phyloP scores from a whole-genome alignment of 2,888 invertebrate genomes.

The Stegana nigrithorax region DNA sequence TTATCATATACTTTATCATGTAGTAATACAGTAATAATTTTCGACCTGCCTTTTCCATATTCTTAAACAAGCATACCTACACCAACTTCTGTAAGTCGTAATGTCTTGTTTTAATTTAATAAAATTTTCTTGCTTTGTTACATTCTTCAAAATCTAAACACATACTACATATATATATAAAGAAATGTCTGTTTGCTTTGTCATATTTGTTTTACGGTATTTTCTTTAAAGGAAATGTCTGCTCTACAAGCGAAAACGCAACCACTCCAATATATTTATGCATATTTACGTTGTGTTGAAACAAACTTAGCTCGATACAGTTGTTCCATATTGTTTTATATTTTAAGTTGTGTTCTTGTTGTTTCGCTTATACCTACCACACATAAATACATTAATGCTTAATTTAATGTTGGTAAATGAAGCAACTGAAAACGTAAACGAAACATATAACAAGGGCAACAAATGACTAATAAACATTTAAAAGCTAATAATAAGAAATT shows the following conservation, averaged over 20 bases:
- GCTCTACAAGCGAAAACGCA: no score
- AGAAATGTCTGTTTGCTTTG: constrained; percentile 23
- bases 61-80: background rate
- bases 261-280: no score
- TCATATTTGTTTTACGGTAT: constrained; percentile 22
- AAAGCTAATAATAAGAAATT: background rate
- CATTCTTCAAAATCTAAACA: constrained; percentile 26
- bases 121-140: constrained; percentile 12
- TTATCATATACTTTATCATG: constrained; percentile 45
- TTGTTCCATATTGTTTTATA: no score
- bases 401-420: background rate
- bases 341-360: no score
- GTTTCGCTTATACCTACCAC: no score
- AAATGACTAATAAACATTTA: background rate
- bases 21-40: constrained; percentile 20
- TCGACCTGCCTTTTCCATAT: background rate
- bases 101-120: background rate
- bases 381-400: no score
- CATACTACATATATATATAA: constrained; percentile 32
- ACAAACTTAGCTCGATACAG: no score
- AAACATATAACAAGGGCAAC: background rate
- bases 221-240: constrained; percentile 12
- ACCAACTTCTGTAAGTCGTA: background rate
- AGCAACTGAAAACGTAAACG: background rate
- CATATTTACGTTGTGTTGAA: constrained; percentile 30